phyloP scores from a whole-genome alignment of 2,113 vertebrate genomes.

The Mastomys natalensis region DNA sequence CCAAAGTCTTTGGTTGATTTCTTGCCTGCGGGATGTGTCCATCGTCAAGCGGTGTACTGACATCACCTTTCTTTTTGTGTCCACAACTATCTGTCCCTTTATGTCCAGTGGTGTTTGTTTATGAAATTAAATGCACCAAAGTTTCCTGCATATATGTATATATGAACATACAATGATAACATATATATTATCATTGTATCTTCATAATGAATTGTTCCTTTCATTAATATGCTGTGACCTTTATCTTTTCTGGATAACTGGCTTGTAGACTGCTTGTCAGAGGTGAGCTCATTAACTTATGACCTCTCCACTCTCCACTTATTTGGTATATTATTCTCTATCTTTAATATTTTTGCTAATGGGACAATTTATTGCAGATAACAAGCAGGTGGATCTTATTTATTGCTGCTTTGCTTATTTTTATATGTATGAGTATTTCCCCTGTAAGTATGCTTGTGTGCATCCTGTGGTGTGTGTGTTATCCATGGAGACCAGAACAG shows the following conservation, averaged over 20 bases:
- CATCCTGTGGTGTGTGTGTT: neutral
- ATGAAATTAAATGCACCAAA: neutral
- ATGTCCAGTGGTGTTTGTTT: neutral
- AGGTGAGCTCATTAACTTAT: neutral
- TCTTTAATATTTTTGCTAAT: neutral
- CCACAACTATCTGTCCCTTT: neutral
- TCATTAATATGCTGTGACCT: neutral
- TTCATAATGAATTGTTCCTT: neutral
- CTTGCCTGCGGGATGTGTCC: neutral
- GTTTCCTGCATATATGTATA: neutral
- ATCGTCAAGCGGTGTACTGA: neutral
- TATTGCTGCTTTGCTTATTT: neutral
- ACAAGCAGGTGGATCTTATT: neutral
- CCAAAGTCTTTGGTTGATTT: neutral
- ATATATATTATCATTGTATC: neutral
- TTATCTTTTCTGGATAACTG: neutral
- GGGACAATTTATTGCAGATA: neutral
- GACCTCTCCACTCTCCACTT: neutral
- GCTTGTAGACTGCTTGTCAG: neutral
- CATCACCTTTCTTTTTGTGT: neutral
- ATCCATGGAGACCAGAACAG: neutral
- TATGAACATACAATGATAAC: too few relatives aligned
- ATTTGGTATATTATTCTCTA: neutral
- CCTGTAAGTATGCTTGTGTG: neutral
- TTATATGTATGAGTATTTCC: neutral